A percentile compares a stretch with the other conserved stretches of the same genome.
These are phyloP conservation scores for Nycticorax nycticorax DNA, from an alignment of 2,113 vertebrate genomes.

Conservation along the genomic window DNA sequence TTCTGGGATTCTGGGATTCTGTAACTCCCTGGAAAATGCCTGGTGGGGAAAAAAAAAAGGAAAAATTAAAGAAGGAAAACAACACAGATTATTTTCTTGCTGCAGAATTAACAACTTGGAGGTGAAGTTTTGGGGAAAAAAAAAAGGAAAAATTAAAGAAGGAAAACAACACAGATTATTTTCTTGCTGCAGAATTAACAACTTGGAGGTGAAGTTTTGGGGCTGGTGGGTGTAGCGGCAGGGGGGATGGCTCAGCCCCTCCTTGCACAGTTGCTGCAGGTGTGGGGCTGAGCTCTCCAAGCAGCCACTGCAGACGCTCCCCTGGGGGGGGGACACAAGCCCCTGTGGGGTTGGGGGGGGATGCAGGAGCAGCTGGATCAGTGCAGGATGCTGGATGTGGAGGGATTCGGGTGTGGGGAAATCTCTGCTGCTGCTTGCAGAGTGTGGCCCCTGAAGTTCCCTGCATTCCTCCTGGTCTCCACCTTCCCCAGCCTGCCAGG, in stretches of 20 bases:
- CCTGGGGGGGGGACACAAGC: background rate
- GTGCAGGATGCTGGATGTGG: background rate
- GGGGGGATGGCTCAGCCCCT: background rate
- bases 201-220: background rate
- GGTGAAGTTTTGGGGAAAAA: background rate
- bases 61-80: background rate
- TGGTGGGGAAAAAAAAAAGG: rapidly evolving
- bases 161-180: background rate
- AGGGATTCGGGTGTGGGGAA: background rate
- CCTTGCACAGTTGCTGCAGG: background rate
- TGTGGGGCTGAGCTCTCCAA: background rate
- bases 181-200: background rate
- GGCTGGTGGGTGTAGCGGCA: background rate
- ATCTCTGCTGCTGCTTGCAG: background rate
- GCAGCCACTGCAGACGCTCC: background rate
- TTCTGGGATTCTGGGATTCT: too few relatives aligned
- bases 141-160: too few relatives aligned
- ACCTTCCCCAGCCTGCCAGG: background rate
- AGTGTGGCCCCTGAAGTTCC: background rate
- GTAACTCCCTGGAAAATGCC: background rate
- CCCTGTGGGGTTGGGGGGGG: background rate
- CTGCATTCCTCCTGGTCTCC: background rate
- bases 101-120: background rate
- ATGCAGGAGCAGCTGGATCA: slow-evolving; percentile 10
- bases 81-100: background rate